These are phyloP conservation scores for Chauna torquata DNA, from an alignment of 2,113 vertebrate species.

Conservation along the genomic window DNA sequence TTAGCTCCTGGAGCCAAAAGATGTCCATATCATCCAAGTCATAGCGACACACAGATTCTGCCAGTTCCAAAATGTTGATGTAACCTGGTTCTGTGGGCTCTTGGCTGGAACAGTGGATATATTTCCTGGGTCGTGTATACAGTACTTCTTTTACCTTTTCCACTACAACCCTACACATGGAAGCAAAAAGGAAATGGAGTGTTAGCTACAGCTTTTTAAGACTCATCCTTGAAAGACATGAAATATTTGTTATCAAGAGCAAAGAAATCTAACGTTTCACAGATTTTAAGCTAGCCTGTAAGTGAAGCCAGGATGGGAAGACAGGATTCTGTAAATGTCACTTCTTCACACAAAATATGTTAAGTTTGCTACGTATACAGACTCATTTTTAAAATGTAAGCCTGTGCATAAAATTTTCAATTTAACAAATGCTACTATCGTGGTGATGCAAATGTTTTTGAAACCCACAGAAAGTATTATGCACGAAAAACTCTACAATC, in stretches of 20 bases:
- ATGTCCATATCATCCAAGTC: conserved; percentile 96
- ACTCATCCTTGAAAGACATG: background rate
- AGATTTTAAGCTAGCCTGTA: background rate
- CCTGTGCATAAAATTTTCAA: background rate
- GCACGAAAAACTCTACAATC: background rate
- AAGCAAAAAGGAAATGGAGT: background rate
- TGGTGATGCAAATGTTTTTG: background rate
- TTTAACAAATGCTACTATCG: background rate
- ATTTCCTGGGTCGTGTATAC: conserved; percentile 89
- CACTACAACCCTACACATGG: conserved; percentile 77
- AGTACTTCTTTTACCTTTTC: conserved; percentile 88
- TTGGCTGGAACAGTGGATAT: conserved; percentile 85
- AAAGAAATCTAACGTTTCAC: background rate
- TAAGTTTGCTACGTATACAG: background rate
- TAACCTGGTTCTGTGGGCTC: conserved; percentile 87
- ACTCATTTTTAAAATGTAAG: background rate
- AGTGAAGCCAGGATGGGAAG: background rate
- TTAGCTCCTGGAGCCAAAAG: conserved; percentile 90
- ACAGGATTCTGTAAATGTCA: background rate
- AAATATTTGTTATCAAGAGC: background rate
- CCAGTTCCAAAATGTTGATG: conserved; percentile 89
- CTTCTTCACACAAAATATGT: background rate
- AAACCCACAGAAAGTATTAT: background rate
- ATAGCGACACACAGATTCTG: conserved; percentile 92
- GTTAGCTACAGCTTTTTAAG: background rate